phyloP scores from a whole-genome alignment of 2,113 vertebrate genomes.

The Hypanus sabinus region DNA sequence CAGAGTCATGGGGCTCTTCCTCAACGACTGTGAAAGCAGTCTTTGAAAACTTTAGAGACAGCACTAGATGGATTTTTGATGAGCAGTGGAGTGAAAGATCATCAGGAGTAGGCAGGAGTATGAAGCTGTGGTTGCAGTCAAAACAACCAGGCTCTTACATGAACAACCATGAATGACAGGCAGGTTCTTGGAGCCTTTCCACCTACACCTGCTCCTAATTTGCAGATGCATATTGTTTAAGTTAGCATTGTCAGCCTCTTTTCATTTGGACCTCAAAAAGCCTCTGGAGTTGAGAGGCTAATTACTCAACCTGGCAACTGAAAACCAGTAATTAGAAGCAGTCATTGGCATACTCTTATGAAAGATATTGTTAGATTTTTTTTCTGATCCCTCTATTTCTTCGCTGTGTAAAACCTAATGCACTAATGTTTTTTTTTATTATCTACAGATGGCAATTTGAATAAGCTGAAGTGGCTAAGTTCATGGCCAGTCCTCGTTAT shows the following conservation, averaged over 20 bases:
- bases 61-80: too few species aligned
- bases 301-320: background rate
- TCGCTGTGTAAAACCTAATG: background rate
- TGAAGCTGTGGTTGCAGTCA: too few species aligned
- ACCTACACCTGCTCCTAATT: too few species aligned
- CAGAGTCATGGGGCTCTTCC: too few species aligned
- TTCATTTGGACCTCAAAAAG: background rate
- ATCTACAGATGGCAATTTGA: slow-evolving; percentile 65
- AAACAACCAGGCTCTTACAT: too few species aligned
- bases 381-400: background rate
- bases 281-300: background rate
- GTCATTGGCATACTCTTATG: background rate
- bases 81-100: too few species aligned
- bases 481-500: slow-evolving; percentile 85
- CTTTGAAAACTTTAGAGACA: too few species aligned
- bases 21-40: too few species aligned
- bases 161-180: too few species aligned
- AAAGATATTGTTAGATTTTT: background rate
- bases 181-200: too few species aligned
- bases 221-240: background rate
- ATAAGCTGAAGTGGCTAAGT: slow-evolving; percentile 81
- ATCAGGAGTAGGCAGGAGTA: too few species aligned
- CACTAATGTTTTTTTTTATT: background rate
- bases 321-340: background rate
- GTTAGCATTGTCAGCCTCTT: background rate